These are phyloP conservation scores for Lasioglossum albipes DNA, from an alignment of 1,140 invertebrate genomes.

Conservation along the genomic window DNA sequence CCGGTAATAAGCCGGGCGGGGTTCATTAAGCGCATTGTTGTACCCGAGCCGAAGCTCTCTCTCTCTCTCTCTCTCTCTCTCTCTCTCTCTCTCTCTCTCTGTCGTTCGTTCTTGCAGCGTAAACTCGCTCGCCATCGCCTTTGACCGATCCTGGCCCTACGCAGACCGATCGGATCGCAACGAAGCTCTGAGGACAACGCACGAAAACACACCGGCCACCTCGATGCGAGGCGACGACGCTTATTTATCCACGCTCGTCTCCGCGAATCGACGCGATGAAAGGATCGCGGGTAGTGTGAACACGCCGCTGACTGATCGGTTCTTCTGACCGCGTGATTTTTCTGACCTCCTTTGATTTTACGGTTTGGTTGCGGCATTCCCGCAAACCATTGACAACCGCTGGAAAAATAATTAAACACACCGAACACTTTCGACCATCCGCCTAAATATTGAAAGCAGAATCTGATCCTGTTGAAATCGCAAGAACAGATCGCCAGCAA, in stretches of 20 bases:
- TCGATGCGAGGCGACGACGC: neutral
- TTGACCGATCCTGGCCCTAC: conserved; percentile 61
- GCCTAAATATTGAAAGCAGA: too few relatives aligned
- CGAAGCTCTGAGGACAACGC: conserved; percentile 38
- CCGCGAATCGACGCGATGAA: conserved; percentile 18
- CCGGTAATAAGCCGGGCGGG: conserved; percentile 73
- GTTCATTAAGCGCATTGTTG: conserved; percentile 78
- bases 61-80: neutral
- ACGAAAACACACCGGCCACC: neutral
- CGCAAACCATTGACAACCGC: too few relatives aligned
- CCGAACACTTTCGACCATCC: too few relatives aligned
- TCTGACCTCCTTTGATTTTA: too few relatives aligned
- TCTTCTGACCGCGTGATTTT: neutral
- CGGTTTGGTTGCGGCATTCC: too few relatives aligned
- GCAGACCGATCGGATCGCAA: conserved; percentile 59
- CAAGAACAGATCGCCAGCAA: too few relatives aligned
- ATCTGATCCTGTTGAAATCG: too few relatives aligned
- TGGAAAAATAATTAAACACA: too few relatives aligned
- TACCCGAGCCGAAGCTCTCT: conserved; percentile 45
- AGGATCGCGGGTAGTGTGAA: conserved; percentile 5
- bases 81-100: neutral
- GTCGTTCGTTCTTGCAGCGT: conserved; percentile 18
- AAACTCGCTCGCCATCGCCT: conserved; percentile 45
- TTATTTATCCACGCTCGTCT: conserved; percentile 42
- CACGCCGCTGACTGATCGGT: too few relatives aligned